Evolutionary conservation across 2,797 vertebrate species (phyloP).

Genomic region (Semaprochilodus insignis): DNA sequence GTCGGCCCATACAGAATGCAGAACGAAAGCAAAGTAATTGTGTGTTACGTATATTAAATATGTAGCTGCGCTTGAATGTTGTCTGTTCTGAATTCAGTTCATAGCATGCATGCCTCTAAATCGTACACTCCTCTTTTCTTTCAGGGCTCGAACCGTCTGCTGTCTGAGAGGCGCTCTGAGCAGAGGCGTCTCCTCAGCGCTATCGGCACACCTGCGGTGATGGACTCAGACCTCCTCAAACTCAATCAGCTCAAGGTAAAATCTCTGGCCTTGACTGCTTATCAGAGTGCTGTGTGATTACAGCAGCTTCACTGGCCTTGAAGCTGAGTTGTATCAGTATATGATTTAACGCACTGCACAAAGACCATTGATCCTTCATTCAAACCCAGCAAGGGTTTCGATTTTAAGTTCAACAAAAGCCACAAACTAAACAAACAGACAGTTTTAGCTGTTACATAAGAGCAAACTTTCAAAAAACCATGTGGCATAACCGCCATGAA

Average conservation of each 20-base stretch:
- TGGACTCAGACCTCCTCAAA: slow-evolving; percentile 92
- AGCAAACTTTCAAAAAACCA: neutral
- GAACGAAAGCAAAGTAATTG: too few relatives aligned
- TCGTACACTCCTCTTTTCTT: slow-evolving; percentile 14
- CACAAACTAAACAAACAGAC: neutral
- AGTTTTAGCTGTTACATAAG: neutral
- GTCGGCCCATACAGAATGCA: too few relatives aligned
- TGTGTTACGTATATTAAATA: too few relatives aligned
- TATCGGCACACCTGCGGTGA: slow-evolving; percentile 86
- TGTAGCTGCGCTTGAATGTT: too few relatives aligned
- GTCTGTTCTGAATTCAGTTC: too few relatives aligned
- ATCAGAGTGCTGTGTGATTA: slow-evolving; percentile 9
- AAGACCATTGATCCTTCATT: neutral
- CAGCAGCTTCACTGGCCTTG: neutral
- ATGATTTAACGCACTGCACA: neutral
- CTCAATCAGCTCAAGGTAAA: slow-evolving; percentile 93
- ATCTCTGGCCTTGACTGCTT: slow-evolving; percentile 10
- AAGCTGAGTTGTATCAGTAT: neutral
- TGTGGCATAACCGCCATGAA: too few relatives aligned
- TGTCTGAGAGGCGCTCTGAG: slow-evolving; percentile 91
- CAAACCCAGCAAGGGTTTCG: neutral
- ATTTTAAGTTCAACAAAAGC: neutral
- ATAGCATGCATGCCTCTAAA: neutral
- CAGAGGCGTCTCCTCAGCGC: slow-evolving; percentile 90
- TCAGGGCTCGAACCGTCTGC: slow-evolving; percentile 86